phyloP scores from a whole-genome alignment of 2,797 vertebrate genomes.

The Chaunax sp. region DNA sequence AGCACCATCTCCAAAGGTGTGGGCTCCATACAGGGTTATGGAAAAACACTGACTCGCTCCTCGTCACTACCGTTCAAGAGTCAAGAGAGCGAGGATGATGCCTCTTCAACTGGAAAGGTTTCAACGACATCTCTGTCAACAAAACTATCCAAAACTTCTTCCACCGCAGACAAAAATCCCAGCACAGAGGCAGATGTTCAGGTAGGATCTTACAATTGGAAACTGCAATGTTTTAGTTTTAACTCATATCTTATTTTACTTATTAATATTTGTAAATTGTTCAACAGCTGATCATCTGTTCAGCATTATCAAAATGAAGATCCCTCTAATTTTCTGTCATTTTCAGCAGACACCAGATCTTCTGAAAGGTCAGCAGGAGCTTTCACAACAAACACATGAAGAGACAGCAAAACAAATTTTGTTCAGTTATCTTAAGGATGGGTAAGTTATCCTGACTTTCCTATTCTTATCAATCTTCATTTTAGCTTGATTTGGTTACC shows the following conservation, averaged over 20 bases:
- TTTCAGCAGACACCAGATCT: constrained; percentile 94
- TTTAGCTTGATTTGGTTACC: constrained; percentile 5
- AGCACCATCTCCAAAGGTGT: constrained; percentile 65
- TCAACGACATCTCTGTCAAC: constrained; percentile 49
- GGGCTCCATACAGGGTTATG: constrained; percentile 66
- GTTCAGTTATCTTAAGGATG: constrained; percentile 97
- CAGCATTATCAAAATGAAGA: neutral
- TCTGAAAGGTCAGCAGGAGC: constrained; percentile 94
- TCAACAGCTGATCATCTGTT: neutral
- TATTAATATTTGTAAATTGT: constrained; percentile 1
- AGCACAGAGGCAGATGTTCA: constrained; percentile 71
- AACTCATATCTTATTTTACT: neutral
- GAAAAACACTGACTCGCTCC: constrained; percentile 56
- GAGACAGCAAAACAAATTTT: constrained; percentile 98
- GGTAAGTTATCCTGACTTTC: constrained; percentile 80
- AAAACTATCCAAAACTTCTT: constrained; percentile 57
- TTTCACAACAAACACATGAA: constrained; percentile 94
- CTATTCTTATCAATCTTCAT: neutral
- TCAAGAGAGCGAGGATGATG: constrained; percentile 54
- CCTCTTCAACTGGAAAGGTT: constrained; percentile 50
- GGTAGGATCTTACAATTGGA: constrained; percentile 60
- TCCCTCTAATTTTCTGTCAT: constrained; percentile 38
- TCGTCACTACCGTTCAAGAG: constrained; percentile 63
- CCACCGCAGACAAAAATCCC: constrained; percentile 52
- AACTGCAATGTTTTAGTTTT: neutral